phyloP scores from a whole-genome alignment of 2,113 vertebrate genomes.

The Emydocephalus ijimae region DNA sequence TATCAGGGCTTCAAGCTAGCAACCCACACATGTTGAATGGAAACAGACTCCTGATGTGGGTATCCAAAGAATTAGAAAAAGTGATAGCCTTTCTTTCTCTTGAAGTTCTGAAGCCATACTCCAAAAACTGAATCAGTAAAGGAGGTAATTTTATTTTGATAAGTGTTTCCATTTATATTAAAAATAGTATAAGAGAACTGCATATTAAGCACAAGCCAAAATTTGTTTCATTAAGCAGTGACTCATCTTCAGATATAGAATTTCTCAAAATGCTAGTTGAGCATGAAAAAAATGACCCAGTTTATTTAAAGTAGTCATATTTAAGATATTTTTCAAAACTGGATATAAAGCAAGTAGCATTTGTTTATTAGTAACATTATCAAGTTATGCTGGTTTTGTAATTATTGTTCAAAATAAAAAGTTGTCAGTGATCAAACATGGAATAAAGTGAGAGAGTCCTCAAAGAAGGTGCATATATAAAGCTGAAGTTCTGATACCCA shows the following conservation, averaged over 20 bases:
- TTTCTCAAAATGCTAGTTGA: neutral
- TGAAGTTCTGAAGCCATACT: conserved; percentile 6
- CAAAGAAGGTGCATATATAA: neutral
- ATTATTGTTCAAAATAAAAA: neutral
- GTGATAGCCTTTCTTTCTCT: neutral
- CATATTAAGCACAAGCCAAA: neutral
- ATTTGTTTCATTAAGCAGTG: neutral
- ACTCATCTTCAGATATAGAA: neutral
- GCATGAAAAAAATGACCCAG: neutral
- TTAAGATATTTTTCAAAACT: neutral
- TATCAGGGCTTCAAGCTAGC: conserved; percentile 31
- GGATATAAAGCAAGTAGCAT: neutral
- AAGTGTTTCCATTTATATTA: neutral
- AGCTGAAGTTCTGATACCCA: neutral
- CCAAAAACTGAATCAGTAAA: neutral
- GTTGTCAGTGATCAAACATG: neutral
- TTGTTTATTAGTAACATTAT: neutral
- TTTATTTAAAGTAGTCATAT: neutral
- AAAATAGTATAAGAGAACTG: neutral
- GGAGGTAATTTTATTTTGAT: neutral
- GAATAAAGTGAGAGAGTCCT: neutral
- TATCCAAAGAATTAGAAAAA: conserved; percentile 35
- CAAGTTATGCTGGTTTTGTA: neutral
- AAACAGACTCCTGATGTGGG: conserved; percentile 43
- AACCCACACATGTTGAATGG: conserved; percentile 42